phyloP scores from a whole-genome alignment of 1,140 invertebrate genomes.

The Triops cancriformis region DNA sequence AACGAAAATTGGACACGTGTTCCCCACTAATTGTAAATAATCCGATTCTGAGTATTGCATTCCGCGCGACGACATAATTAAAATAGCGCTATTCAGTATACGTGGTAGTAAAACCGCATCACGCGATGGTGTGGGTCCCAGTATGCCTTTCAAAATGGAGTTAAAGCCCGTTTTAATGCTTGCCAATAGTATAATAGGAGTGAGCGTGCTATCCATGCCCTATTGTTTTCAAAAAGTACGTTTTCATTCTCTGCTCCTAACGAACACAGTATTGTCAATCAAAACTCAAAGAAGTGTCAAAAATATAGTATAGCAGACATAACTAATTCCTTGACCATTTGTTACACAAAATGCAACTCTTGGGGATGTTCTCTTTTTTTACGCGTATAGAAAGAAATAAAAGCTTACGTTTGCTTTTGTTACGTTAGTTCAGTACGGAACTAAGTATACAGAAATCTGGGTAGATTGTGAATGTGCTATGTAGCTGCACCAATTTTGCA shows the following conservation, averaged over 20 bases:
- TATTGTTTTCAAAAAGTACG: not conserved
- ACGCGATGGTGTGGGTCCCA: not conserved
- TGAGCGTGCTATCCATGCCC: not conserved
- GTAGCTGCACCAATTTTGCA: too few relatives aligned
- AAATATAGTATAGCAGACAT: too few relatives aligned
- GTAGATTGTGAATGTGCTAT: too few relatives aligned
- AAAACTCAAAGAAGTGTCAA: too few relatives aligned
- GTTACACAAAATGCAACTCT: too few relatives aligned
- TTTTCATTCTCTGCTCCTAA: not conserved
- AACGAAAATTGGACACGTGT: not conserved
- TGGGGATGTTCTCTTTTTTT: too few relatives aligned
- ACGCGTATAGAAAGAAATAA: too few relatives aligned
- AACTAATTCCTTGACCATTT: too few relatives aligned
- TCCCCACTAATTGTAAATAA: not conserved
- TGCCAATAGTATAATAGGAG: not conserved
- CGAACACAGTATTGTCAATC: too few relatives aligned
- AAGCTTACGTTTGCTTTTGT: too few relatives aligned
- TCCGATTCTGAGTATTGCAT: not conserved
- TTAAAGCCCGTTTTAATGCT: constrained; percentile 1
- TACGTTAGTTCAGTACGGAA: too few relatives aligned
- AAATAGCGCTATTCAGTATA: not conserved
- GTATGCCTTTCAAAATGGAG: not conserved
- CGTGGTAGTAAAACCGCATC: not conserved
- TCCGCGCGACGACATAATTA: not conserved
- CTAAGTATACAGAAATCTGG: too few relatives aligned